A percentile compares a stretch with the other conserved stretches of the same genome.
phyloP scores from a whole-genome alignment of 2,888 invertebrate species.

The Elysia crispata region DNA sequence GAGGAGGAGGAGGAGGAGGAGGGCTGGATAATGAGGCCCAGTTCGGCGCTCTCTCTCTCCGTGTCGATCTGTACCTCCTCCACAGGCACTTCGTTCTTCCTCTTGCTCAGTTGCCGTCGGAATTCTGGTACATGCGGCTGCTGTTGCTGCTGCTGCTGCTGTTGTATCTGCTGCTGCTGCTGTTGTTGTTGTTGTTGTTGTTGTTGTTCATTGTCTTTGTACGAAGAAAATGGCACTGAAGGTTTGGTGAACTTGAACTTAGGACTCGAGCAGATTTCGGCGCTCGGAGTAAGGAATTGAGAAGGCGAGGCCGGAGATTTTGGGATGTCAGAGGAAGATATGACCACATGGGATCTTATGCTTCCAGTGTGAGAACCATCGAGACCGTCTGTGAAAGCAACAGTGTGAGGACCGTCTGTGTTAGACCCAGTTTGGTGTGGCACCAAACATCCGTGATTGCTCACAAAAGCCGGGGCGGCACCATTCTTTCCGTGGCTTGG shows the following conservation, averaged over 20 bases:
- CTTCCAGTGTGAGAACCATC: too few relatives aligned
- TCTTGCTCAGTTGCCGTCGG: constrained; percentile 36
- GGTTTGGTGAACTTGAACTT: not conserved
- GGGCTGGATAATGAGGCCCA: not conserved
- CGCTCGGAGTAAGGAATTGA: not conserved
- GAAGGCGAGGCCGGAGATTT: too few relatives aligned
- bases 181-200: not conserved
- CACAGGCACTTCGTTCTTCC: constrained; percentile 31
- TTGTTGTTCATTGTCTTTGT: not conserved
- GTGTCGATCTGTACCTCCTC: not conserved
- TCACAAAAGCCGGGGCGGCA: too few relatives aligned
- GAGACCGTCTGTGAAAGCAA: too few relatives aligned
- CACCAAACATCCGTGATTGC: too few relatives aligned
- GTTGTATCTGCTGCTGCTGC: not conserved
- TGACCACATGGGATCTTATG: too few relatives aligned
- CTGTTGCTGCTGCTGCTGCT: not conserved
- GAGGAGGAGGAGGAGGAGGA: too few relatives aligned
- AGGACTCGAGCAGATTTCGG: not conserved
- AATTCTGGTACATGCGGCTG: not conserved
- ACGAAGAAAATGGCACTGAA: not conserved
- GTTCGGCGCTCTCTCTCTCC: not conserved
- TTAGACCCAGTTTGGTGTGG: too few relatives aligned
- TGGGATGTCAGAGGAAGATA: too few relatives aligned
- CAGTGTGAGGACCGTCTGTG: too few relatives aligned
- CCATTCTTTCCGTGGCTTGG: too few relatives aligned